These are phyloP conservation scores for Paraplagusia blochii DNA, from an alignment of 2,113 vertebrate genomes.

Conservation along the genomic window DNA sequence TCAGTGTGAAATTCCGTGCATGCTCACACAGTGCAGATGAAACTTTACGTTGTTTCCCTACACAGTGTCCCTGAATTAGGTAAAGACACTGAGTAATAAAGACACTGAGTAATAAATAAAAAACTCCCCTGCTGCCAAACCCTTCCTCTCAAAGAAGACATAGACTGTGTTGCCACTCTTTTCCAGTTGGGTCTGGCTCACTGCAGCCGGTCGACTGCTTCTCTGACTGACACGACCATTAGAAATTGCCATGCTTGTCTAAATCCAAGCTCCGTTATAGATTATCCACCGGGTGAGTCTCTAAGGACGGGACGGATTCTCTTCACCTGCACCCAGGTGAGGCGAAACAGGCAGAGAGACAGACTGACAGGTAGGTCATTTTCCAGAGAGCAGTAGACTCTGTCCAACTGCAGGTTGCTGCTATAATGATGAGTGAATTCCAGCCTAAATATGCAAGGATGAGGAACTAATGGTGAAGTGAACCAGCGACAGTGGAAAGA, in stretches of 20 bases:
- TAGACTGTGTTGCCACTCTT: conserved; percentile 18
- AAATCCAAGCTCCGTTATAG: conserved; percentile 47
- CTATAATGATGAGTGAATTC: conserved; percentile 54
- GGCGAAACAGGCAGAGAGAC: conserved; percentile 36
- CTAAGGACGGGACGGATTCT: conserved; percentile 27
- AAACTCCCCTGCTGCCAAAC: conserved; percentile 25
- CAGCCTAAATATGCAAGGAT: conserved; percentile 39
- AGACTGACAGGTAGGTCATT: conserved; percentile 54
- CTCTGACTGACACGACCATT: conserved; percentile 69
- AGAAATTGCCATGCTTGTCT: conserved; percentile 65
- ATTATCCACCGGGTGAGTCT: conserved; percentile 48
- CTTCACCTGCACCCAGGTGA: conserved; percentile 32
- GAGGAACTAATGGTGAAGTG: conserved; percentile 56
- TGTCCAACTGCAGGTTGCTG: conserved; percentile 19
- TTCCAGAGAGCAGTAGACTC: conserved; percentile 48
- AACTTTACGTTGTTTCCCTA: too few species aligned
- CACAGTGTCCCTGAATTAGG: not conserved
- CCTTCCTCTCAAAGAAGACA: conserved; percentile 30
- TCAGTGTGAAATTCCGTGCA: too few species aligned
- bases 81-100: conserved; percentile 48
- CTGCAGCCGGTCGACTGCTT: conserved; percentile 11
- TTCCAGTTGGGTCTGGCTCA: conserved; percentile 16
- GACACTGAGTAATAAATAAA: too few species aligned
- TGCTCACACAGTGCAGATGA: too few species aligned
- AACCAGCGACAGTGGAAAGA: conserved; percentile 34